Conservation (phyloP, 1,140 invertebrate genomes). For the Aphelenchoides avenae region DNA sequence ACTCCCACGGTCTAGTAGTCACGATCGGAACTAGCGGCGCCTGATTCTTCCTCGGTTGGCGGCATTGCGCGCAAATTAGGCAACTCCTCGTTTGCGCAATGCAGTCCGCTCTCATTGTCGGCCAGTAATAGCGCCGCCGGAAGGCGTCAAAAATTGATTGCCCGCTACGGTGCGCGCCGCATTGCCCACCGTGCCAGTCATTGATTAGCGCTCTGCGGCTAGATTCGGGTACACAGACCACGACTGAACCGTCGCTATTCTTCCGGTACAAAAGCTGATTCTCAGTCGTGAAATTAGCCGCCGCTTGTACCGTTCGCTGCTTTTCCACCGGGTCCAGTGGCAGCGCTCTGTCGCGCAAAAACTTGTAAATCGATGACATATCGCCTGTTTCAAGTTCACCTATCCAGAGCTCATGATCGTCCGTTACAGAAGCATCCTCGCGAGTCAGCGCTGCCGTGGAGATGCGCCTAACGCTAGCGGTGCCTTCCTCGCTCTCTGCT, state of each 20-base stretch:
- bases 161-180: conserved; percentile 8
- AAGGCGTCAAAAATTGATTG: too few species aligned
- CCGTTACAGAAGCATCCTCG: too few species aligned
- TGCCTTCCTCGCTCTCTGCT: not conserved
- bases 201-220: conserved; percentile 1
- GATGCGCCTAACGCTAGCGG: not conserved
- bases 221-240: conserved; percentile 2
- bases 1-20: too few species aligned
- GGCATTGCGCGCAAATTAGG: too few species aligned
- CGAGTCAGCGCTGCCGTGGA: not conserved
- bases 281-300: not conserved
- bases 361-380: conserved; percentile 2
- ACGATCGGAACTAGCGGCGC: too few species aligned
- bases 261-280: not conserved
- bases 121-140: too few species aligned
- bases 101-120: too few species aligned
- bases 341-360: conserved; percentile 2
- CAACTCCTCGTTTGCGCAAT: too few species aligned
- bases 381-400: not conserved
- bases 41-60: too few species aligned
- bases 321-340: conserved; percentile 2
- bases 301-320: not conserved
- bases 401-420: too few species aligned
- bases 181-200: not conserved
- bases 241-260: not conserved